These are phyloP conservation scores for Myoxocephalus aenaeus DNA, from an alignment of 2,797 vertebrate species.

Conservation along the genomic window DNA sequence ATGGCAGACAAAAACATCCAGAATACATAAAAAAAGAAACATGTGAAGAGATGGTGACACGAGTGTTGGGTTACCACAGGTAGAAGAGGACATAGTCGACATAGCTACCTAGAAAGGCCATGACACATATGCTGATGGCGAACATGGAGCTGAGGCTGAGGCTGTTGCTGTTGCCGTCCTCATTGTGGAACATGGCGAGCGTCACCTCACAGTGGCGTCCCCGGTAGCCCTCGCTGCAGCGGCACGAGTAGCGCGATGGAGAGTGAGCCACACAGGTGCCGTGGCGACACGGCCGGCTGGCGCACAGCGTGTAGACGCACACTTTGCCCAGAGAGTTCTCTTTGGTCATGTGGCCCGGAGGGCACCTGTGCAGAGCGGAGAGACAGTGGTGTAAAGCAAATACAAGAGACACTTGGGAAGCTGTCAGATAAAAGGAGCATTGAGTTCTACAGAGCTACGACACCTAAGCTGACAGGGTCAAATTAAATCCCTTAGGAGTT, in stretches of 20 bases:
- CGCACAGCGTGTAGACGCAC: constrained; percentile 89
- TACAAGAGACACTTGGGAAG: constrained; percentile 41
- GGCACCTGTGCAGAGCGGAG: constrained; percentile 83
- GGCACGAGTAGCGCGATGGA: constrained; percentile 87
- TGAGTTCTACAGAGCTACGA: constrained; percentile 42
- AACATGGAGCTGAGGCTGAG: constrained; percentile 93
- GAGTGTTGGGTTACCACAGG: constrained; percentile 79
- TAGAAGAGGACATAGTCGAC: constrained; percentile 83
- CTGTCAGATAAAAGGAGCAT: constrained; percentile 48
- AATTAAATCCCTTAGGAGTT: constrained; percentile 63
- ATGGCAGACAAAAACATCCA: constrained; percentile 10
- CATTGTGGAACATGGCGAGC: constrained; percentile 86
- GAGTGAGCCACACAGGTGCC: constrained; percentile 90
- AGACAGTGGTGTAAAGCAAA: constrained; percentile 33
- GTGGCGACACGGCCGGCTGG: constrained; percentile 86
- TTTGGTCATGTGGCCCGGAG: constrained; percentile 86
- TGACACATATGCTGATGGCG: constrained; percentile 92
- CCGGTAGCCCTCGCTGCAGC: constrained; percentile 87
- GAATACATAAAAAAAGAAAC: not conserved
- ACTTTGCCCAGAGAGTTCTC: constrained; percentile 84
- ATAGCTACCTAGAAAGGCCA: constrained; percentile 93
- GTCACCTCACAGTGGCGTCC: constrained; percentile 89
- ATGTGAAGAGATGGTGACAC: not conserved
- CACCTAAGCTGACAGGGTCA: constrained; percentile 57
- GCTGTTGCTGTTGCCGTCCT: constrained; percentile 80